These are phyloP conservation scores for Actinia equina DNA, from an alignment of 64 coral and sea anemone genomes.

Conservation along the genomic window DNA sequence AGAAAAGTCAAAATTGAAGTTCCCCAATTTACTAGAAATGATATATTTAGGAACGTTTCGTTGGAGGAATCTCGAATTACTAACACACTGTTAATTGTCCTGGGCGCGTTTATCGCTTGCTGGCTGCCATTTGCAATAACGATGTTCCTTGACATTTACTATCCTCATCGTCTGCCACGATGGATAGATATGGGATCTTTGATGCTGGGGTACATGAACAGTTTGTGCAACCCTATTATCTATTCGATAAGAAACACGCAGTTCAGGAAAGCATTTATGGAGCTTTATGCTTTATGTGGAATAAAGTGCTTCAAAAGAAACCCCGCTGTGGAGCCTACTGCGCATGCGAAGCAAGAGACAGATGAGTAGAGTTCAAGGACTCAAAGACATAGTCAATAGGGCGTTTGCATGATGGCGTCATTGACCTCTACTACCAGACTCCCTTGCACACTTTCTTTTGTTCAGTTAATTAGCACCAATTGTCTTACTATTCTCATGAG, in stretches of 20 bases:
- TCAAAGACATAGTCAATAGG: no score
- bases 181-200: slow-evolving; percentile 43
- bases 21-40: neutral
- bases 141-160: slow-evolving; percentile 50
- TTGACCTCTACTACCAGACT: no score
- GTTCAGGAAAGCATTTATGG: slow-evolving; percentile 23
- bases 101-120: slow-evolving; percentile 26
- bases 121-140: slow-evolving; percentile 55
- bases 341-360: no score
- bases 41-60: neutral
- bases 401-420: no score
- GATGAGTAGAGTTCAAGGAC: no score
- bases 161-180: neutral
- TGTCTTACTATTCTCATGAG: no score
- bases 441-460: no score
- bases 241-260: slow-evolving; percentile 40
- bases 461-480: no score
- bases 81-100: slow-evolving; percentile 54
- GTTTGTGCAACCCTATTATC: slow-evolving; percentile 47
- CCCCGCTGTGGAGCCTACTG: neutral
- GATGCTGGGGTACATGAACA: slow-evolving; percentile 45
- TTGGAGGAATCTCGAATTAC: slow-evolving; percentile 31
- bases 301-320: neutral
- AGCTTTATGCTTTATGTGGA: neutral
- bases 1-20: neutral